Evolutionary conservation across 1,140 invertebrate species (phyloP), one percentile per base, ranked within the genome.

Genomic region (Eumeta japonica): DNA sequence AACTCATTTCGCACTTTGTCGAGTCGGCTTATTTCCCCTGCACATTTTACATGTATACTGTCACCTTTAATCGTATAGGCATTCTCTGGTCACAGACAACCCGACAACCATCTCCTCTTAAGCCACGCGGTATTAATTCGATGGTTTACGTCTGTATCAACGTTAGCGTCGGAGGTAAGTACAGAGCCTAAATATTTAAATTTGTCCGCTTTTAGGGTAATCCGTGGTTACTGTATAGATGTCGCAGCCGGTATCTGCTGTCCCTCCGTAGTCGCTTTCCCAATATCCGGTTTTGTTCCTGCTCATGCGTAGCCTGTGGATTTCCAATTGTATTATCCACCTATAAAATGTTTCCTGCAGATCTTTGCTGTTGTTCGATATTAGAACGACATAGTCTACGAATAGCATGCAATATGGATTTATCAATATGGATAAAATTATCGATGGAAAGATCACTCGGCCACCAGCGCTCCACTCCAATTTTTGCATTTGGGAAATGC

Each of bases 281-380:
- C 43, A 28, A 16, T 44, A 40, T 14, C 45, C 44, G 1, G 41
- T 46, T 24, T 50, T 50, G 1, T 3, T 16, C 12, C 37, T 17
- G 17, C 31, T 50, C 1, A 50, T 31, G 13, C 38, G n/a, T 2
- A 50, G 32, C n/a, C 44, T 45, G 10, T 15, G 2, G 1, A 20
- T 24, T 19, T 44, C 41, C 10, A 46, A 7, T 10, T 7, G 1
- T 7, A n/a, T n/a, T n/a, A 3, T 13, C 48, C 41, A 43, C 13
- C 2, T 17, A 2, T 19, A 31, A 3, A 50, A 13, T 1, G 12
- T 18, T 11, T 15, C 11, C 13, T 42, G 44, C 4, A 44, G n/a
- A 7, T 29, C 13, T 16, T n/a, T n/a, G n/a, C n/a, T n/a, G n/a
- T n/a, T n/a, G n/a, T n/a, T n/a, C n/a, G n/a, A n/a, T n/a, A n/a